Evolutionary conservation across 2,113 vertebrate species (phyloP).

Genomic region (Saccopteryx bilineata): DNA sequence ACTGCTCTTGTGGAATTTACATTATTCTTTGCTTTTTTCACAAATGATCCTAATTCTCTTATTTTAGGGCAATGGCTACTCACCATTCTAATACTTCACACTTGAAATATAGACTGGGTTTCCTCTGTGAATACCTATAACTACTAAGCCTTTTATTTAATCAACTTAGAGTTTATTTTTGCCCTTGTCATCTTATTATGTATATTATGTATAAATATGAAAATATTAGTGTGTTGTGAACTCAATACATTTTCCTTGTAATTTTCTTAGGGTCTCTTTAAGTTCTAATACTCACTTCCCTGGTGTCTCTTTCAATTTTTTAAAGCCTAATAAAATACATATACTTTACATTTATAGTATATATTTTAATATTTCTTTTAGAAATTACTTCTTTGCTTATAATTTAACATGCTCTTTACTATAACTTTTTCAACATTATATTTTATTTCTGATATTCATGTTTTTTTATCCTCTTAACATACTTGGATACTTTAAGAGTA

Average conservation of each 20-base stretch:
- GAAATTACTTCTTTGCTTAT: not conserved
- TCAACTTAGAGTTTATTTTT: not conserved
- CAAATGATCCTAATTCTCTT: constrained; percentile 9
- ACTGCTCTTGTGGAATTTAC: not conserved
- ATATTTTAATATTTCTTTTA: not conserved
- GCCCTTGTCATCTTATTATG: not conserved
- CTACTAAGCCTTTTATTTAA: not conserved
- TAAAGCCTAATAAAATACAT: not conserved
- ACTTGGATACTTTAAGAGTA: not conserved
- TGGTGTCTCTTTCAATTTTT: not conserved
- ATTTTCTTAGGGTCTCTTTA: not conserved
- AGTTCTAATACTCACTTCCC: not conserved
- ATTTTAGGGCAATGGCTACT: not conserved
- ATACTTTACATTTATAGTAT: not conserved
- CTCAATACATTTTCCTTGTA: not conserved
- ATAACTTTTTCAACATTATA: not conserved
- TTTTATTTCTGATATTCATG: not conserved
- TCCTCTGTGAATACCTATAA: not conserved
- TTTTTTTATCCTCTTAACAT: not conserved
- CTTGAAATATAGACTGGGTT: not conserved
- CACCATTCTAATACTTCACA: constrained; percentile 7
- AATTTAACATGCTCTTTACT: not conserved
- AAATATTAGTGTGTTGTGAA: not conserved
- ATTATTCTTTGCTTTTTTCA: constrained; percentile 11
- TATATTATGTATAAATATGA: too few relatives aligned